These are phyloP conservation scores for Cataglyphis livida DNA, from an alignment of 2,888 invertebrate genomes.

Conservation along the genomic window DNA sequence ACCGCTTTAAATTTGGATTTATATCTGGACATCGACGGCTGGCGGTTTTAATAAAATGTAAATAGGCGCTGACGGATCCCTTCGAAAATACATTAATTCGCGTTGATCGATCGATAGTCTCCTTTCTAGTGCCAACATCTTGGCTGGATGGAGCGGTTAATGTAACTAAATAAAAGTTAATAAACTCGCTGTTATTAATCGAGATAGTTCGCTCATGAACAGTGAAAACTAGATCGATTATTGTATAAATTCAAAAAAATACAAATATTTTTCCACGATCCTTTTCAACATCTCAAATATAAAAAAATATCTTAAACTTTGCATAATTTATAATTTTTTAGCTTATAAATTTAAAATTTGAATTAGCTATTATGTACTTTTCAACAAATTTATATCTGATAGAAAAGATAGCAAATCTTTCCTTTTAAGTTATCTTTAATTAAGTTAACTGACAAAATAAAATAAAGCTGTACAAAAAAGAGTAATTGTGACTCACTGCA, in stretches of 20 bases:
- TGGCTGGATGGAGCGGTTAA: slow-evolving; percentile 22
- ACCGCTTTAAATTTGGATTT: slow-evolving; percentile 69
- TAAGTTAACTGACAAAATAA: slow-evolving; percentile 61
- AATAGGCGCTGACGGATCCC: slow-evolving; percentile 62
- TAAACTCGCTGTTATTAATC: slow-evolving; percentile 1
- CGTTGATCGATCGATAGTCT: slow-evolving; percentile 26
- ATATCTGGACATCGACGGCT: slow-evolving; percentile 62
- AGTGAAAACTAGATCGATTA: background rate
- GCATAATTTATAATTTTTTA: slow-evolving; percentile 1
- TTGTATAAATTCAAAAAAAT: background rate
- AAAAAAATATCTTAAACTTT: background rate
- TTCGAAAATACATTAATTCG: slow-evolving; percentile 62
- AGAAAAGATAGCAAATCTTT: background rate
- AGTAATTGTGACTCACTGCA: background rate
- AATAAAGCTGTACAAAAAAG: slow-evolving; percentile 13
- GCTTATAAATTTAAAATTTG: background rate
- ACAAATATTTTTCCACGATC: background rate
- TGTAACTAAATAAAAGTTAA: background rate
- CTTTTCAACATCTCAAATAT: background rate
- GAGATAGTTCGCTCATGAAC: background rate
- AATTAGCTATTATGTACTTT: background rate
- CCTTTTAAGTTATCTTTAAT: slow-evolving; percentile 61
- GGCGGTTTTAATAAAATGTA: slow-evolving; percentile 76
- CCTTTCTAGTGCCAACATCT: background rate
- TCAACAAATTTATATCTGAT: background rate